Conservation (phyloP, 1,140 invertebrate genomes). For the Diorhabda elongata region DNA sequence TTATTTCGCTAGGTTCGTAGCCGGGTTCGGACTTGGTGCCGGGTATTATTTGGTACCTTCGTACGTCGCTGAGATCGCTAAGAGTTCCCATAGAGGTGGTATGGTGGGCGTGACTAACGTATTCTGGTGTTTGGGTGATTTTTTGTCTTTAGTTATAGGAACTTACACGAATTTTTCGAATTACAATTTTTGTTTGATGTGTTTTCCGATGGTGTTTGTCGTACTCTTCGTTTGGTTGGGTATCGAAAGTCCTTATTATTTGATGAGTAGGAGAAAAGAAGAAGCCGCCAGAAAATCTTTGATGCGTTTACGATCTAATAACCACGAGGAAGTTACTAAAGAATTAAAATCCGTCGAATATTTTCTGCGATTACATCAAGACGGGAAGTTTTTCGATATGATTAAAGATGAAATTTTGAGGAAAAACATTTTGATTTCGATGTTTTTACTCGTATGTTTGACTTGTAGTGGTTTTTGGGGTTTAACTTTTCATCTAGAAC, state of each 20-base stretch:
- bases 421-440: constrained; percentile 64
- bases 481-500: constrained; percentile 72
- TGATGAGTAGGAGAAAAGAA: constrained; percentile 56
- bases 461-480: constrained; percentile 77
- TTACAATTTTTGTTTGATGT: constrained; percentile 50
- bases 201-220: constrained; percentile 52
- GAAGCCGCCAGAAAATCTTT: constrained; percentile 61
- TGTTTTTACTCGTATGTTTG: constrained; percentile 66
- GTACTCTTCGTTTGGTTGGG: constrained; percentile 47
- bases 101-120: constrained; percentile 26
- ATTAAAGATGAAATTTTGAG: constrained; percentile 52
- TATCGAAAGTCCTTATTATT: constrained; percentile 75
- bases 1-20: constrained; percentile 52
- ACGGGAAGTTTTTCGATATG: constrained; percentile 24
- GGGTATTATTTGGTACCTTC: constrained; percentile 61
- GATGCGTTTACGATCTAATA: constrained; percentile 56
- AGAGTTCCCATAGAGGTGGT: constrained; percentile 60
- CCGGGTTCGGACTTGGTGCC: constrained; percentile 64
- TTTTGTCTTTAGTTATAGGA: constrained; percentile 34
- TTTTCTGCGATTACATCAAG: constrained; percentile 8
- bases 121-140: constrained; percentile 32
- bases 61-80: constrained; percentile 63
- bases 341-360: constrained; percentile 49
- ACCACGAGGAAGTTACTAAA: constrained; percentile 52
- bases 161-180: constrained; percentile 34